Base-by-base conservation (phyloP, 2,888 invertebrate species). In the Idaea dimidiata region DNA sequence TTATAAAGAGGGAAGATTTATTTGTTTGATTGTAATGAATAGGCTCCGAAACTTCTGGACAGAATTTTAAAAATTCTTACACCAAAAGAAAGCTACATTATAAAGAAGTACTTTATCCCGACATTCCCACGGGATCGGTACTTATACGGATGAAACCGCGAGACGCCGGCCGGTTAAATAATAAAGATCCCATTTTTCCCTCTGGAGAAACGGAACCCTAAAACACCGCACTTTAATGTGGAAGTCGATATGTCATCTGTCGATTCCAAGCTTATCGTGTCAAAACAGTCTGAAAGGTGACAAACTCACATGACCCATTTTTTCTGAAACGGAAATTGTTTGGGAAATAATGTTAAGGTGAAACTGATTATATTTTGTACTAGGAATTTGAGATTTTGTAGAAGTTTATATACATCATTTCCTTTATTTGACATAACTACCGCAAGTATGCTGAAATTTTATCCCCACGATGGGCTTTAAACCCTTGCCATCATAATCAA, bases 71-170 rank as follows among this genome's bases (percentile, higher is more conserved):
- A n/a, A n/a, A n/a, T n/a, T n/a, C n/a, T n/a, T n/a, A n/a, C n/a
- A n/a, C n/a, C n/a, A n/a, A n/a, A n/a, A n/a, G n/a, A n/a, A n/a
- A n/a, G n/a, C n/a, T n/a, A n/a, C n/a, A n/a, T n/a, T n/a, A n/a
- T n/a, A n/a, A n/a, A n/a, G 6, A 4, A 7, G 16, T 54, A 5
- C 14, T 7, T 14, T 54, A 14, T 5, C 6, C 54, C 54, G 54
- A 16, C 14, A 7, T 5, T 14, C 16, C 54, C 64, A 63, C 55
- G 66, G 62, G 68, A 62, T 59, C 72, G 68, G 70, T 72, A 65
- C 67, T 64, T 62, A 54, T 14, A 14, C 54, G 54, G 54, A 14
- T 54, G 54, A 54, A 54, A 54, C 74, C 69, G 75, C 76, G 54
- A 14, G 54, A 5, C 32, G 32, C 32, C 5, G 32, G n/a, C n/a